phyloP scores from a whole-genome alignment of 2,113 vertebrate genomes.

The Thunnus maccoyii region DNA sequence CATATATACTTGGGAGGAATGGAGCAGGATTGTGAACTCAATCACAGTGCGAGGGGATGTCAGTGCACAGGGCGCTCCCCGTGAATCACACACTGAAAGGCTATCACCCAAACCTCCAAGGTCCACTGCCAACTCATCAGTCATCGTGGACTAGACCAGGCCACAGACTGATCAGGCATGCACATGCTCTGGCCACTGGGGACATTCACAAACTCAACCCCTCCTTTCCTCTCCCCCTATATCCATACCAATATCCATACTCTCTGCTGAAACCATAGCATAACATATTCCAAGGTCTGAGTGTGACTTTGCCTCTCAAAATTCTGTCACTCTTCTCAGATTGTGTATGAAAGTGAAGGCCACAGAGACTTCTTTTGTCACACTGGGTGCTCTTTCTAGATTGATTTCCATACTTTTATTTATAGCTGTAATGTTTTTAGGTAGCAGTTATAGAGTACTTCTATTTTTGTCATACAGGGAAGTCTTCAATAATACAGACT shows the following conservation, averaged over 20 bases:
- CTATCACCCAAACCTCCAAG: conserved; percentile 87
- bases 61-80: conserved; percentile 76
- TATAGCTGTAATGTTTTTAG: conserved; percentile 51
- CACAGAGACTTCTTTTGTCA: conserved; percentile 65
- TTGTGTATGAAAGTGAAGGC: conserved; percentile 71
- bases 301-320: conserved; percentile 74
- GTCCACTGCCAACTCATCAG: conserved; percentile 84
- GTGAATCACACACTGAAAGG: conserved; percentile 86
- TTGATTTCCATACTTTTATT: conserved; percentile 63
- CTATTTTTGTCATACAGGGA: conserved; percentile 17
- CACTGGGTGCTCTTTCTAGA: conserved; percentile 62
- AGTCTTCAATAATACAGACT: conserved; percentile 18
- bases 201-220: conserved; percentile 67
- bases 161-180: conserved; percentile 80
- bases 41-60: conserved; percentile 81
- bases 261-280: conserved; percentile 50
- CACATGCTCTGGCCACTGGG: conserved; percentile 77
- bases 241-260: conserved; percentile 74
- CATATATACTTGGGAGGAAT: conserved; percentile 73
- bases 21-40: conserved; percentile 81
- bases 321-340: conserved; percentile 67
- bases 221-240: conserved; percentile 53
- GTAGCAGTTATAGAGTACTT: conserved; percentile 14
- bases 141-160: conserved; percentile 77
- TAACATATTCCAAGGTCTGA: conserved; percentile 79